Evolutionary conservation across 2,113 vertebrate species (phyloP), one percentile per base, ranked within the genome.

Genomic region (Anolis sagrei): DNA sequence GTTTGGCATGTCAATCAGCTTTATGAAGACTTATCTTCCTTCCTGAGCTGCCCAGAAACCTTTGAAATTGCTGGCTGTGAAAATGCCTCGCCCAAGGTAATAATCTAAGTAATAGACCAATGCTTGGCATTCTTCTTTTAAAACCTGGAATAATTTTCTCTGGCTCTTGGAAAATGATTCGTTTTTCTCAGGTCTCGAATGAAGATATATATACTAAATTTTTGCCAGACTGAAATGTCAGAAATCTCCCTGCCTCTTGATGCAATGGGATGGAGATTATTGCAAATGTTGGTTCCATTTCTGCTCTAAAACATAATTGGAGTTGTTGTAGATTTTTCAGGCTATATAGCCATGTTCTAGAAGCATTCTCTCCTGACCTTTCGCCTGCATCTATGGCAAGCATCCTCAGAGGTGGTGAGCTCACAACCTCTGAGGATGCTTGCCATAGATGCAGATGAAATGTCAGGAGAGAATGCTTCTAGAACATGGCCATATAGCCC

Each of bases 31-130:
- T 85, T 85, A 83, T 23, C 32, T 58, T 16, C 2, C 66, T 74
- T 89, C n/a, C 39, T 5, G 39, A 79, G 84, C 68, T 80, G 83
- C 74, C 84, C 61, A 86, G 79, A 85, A 83, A 89, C 76, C n/a
- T 29, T 82, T 85, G 87, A 1, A 62, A 49, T 68, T 10, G 11
- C 34, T 7, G 19, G 79, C 25, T 74, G 36, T 2, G 79, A 88
- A 91, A 68, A 72, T 88, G 19, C 74, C 27, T 86, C 69, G 51
- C 68, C 54, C 2, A 4, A 16, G 54, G 27, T 49, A 89, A 78
- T 82, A 78, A 58, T 61, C 64, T 82, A 74, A 89, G 72, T 82
- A 89, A 90, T 2, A 85, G 61, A 81, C 34, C 66, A 87, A 82
- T 86, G 32, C 11, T 32, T 73, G 29, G 81, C 91, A 61, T 1